Conservation (phyloP, 2,888 invertebrate species). For the Sesia apiformis region DNA sequence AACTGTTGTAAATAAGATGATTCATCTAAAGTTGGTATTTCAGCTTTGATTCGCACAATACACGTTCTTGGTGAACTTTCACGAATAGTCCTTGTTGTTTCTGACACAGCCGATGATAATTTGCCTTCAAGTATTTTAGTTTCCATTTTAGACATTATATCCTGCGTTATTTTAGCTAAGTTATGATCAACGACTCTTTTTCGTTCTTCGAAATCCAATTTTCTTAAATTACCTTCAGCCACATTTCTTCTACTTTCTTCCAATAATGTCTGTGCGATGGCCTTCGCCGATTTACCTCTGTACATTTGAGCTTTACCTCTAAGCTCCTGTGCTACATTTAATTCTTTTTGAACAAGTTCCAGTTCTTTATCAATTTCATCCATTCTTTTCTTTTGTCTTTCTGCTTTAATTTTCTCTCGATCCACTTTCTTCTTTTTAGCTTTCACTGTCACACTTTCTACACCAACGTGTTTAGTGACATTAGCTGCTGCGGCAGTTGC, state of each 20-base stretch:
- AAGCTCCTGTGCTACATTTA: conserved; percentile 64
- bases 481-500: conserved; percentile 78
- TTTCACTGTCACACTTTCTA: conserved; percentile 63
- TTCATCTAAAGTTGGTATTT: conserved; percentile 63
- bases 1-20: conserved; percentile 72
- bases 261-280: conserved; percentile 79
- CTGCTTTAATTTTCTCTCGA: conserved; percentile 43
- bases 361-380: conserved; percentile 55
- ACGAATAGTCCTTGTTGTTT: conserved; percentile 38
- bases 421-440: conserved; percentile 63
- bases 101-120: conserved; percentile 29
- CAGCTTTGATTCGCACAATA: conserved; percentile 45
- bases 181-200: conserved; percentile 29
- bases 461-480: conserved; percentile 77
- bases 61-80: conserved; percentile 46
- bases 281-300: conserved; percentile 84
- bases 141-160: conserved; percentile 27
- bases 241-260: conserved; percentile 75
- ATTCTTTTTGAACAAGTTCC: conserved; percentile 52
- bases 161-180: conserved; percentile 27
- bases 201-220: conserved; percentile 33
- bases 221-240: conserved; percentile 42
- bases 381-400: conserved; percentile 61
- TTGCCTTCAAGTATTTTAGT: conserved; percentile 25
- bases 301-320: conserved; percentile 74